Base-by-base conservation (phyloP, 2,797 vertebrate genomes). In the Spondyliosoma cantharus region DNA sequence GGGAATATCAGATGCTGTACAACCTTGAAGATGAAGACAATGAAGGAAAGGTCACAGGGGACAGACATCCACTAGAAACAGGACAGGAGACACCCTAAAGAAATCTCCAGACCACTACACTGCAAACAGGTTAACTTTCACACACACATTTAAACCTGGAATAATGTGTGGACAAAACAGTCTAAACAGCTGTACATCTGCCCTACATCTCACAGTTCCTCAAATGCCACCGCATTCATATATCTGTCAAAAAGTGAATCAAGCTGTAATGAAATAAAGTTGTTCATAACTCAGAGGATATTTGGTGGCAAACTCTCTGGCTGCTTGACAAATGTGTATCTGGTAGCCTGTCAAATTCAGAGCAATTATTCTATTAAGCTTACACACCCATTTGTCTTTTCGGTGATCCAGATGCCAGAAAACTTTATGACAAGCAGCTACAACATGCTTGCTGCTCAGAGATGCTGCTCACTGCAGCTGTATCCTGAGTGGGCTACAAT, bases 401-500 rank as follows among this genome's bases (percentile, higher is more conserved):
- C 78, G 74, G 73, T 58, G 58, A 87, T 78, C 64, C 76, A 87
- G 74, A 85, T 83, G 86, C 76, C 76, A 88, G 80, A 83, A 81
- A 81, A 64, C 50, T n/a, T 65, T 9, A 73, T 25, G 62, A 69
- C 16, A 60, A 24, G 65, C 42, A 82, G 86, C 67, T 72, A 81
- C 85, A 78, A 87, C 73, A 85, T 75, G 71, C 63, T 82, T 15
- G 56, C 53, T 71, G 74, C 75, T 82, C 1, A 74, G 77, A 69
- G 42, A 82, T 54, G 76, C 74, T 82, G 52, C 69, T 86, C 58
- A 29, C 48, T 79, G 72, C 76, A 88, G 76, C 75, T 86, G 76
- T 76, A 76, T 61, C 17, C 77, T 75, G 59, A 74, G 71, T 49
- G 64, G 20, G 54, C 43, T 22, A 46, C 29, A 63, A 58, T 68